Evolutionary conservation across 2,888 invertebrate species (phyloP), one percentile per base, ranked within the genome.

Genomic region (Allygus modestus): DNA sequence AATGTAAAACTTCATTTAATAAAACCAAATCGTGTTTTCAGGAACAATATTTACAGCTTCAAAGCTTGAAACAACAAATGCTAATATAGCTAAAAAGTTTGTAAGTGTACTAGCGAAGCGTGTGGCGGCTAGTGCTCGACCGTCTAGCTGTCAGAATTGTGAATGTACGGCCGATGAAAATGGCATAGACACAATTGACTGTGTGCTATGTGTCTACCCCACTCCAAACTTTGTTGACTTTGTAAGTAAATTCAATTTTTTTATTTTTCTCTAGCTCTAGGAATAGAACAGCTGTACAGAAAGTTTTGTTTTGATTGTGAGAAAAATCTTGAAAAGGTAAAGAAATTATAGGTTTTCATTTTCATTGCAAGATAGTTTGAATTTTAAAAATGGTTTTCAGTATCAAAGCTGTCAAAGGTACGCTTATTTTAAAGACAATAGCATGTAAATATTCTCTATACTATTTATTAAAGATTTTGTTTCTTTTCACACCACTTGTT

Each of bases 121-220:
- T 69, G 91, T 95, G 0, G 94, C 94, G 0, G 89, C 91, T 84
- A 92, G 93, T n/a, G 94, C 94, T 0, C 88, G 89, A 26, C 93
- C 94, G 0, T 91, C 91, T 81, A 88, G 90, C 9, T 94, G 94
- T 87, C 94, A 95, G 88, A 92, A 92, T 37, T 95, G 95, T 89
- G 95, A 95, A 88, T 95, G 95, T 88, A 92, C 93, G 0, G 93
- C 94, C 1, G 92, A 94, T 87, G 93, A 94, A 86, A 92, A 93
- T 58, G 95, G 94, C 0, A 91, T 94, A 26, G 93, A 94, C 4
- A 93, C 92, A 89, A 92, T 94, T 91, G 93, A 93, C 86, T 95
- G 95, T 88, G 92, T 93, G 85, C 93, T 94, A 0, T 94, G 94
- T 88, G 90, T 90, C 79, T 92, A 92, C 88, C 92, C 93, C 2